phyloP scores from a whole-genome alignment of 2,797 vertebrate species.

The Lacerta agilis region DNA sequence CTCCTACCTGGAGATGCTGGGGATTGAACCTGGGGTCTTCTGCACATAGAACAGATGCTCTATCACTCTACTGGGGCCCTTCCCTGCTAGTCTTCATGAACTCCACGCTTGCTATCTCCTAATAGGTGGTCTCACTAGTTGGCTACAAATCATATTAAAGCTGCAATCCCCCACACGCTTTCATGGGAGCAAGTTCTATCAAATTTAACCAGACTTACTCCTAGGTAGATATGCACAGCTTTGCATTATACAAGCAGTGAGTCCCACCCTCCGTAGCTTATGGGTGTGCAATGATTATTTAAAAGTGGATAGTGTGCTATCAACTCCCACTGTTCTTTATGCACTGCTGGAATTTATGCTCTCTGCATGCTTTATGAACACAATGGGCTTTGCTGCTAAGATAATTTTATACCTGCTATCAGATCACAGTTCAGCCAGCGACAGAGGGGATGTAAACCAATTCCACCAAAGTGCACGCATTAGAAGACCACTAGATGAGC shows the following conservation, averaged over 20 bases:
- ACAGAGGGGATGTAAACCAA: not conserved
- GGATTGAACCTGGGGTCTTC: too few relatives aligned
- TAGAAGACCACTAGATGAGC: conserved; percentile 22
- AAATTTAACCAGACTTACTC: too few relatives aligned
- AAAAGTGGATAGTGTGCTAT: not conserved
- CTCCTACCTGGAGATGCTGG: too few relatives aligned
- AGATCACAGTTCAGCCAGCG: conserved; percentile 21
- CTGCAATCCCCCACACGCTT: not conserved
- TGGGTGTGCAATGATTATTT: not conserved
- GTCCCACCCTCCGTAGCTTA: not conserved
- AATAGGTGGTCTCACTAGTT: not conserved
- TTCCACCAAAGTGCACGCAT: conserved; percentile 23
- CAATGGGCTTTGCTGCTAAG: not conserved
- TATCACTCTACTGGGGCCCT: not conserved
- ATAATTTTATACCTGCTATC: conserved; percentile 12
- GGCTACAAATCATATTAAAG: not conserved
- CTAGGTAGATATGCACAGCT: not conserved
- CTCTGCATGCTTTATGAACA: conserved; percentile 12
- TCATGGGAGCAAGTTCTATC: too few relatives aligned
- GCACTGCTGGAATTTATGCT: conserved; percentile 16
- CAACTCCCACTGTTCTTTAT: conserved; percentile 27
- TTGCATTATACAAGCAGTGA: not conserved
- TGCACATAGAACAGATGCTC: too few relatives aligned
- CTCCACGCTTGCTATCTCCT: not conserved
- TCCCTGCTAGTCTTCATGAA: not conserved